Evolutionary conservation across 2,888 invertebrate species (phyloP), one percentile per base, ranked within the genome.

Genomic region (Euspilapteryx auroguttella): DNA sequence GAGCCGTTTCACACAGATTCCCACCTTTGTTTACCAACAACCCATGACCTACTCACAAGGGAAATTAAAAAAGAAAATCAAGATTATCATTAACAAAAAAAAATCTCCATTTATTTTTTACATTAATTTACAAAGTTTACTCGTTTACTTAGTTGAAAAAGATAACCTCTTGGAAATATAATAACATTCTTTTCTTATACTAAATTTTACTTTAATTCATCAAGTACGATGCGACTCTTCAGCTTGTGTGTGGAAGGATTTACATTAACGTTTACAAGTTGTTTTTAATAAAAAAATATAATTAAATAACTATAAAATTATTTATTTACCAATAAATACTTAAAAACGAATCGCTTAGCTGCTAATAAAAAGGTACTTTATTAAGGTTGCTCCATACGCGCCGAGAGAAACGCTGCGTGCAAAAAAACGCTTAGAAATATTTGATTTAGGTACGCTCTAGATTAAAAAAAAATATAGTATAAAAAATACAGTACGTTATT

Each of bases 61-160:
- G 5, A 4, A 23, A 14, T 13, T 14, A 21, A 22, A 33, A 31
- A 20, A 20, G 23, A 29, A 24, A 29, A 20, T 24, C 22, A 8
- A n/a, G 21, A 7, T 9, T 2, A 6, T 28, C 45, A 52, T 55
- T 52, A 41, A 62, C 69, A 71, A 73, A 66, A 71, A 68, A 73
- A 42, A 45, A 69, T 65, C 68, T 61, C 66, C 65, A 53, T 47
- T 75, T 75, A 69, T 71, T 71, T 75, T 32, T 71, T 73, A 75
- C 75, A 73, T 68, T 65, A 71, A 61, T 75, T 73, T 73, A 73
- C 71, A 75, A 59, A 64, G n/a, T n/a, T n/a, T n/a, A n/a, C n/a
- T n/a, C n/a, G n/a, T n/a, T n/a, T n/a, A n/a, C 55, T 62, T 62
- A 62, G 45, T 42, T 40, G 36, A 41, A 45, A 49, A 53, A 47